Conservation (phyloP, 1,140 invertebrate genomes). For the Hydropsyche tenuis region DNA sequence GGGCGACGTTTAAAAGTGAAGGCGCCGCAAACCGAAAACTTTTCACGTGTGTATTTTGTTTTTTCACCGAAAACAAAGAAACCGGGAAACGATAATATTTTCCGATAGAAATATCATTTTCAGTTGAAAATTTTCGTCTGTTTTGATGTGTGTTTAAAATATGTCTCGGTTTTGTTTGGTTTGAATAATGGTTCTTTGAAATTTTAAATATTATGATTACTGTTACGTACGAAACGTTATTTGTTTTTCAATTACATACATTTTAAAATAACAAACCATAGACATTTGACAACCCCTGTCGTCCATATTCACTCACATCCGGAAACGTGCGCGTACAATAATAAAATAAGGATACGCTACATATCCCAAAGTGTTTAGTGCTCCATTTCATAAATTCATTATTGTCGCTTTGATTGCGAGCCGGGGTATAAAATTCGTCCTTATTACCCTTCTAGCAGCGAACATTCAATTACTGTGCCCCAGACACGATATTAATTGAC, state of each 20-base stretch:
- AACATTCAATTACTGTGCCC: conserved; percentile 45
- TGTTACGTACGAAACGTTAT: neutral
- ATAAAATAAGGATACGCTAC: conserved; percentile 2
- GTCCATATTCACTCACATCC: neutral
- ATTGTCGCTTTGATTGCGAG: conserved; percentile 48
- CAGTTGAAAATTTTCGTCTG: too few relatives aligned
- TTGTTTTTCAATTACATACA: neutral
- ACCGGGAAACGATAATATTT: too few relatives aligned
- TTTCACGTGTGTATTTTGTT: too few relatives aligned
- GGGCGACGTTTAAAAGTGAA: conserved; percentile 34
- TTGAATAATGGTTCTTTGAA: too few relatives aligned
- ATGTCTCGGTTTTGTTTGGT: too few relatives aligned
- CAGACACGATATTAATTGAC: conserved; percentile 31
- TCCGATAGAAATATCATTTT: too few relatives aligned
- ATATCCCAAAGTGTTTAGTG: conserved; percentile 39
- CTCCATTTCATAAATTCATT: conserved; percentile 50
- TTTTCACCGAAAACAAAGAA: too few relatives aligned
- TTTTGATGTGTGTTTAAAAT: too few relatives aligned
- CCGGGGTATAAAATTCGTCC: conserved; percentile 42
- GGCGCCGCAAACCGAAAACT: conserved; percentile 29
- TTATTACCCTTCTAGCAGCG: conserved; percentile 32
- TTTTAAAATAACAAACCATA: too few relatives aligned
- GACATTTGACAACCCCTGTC: neutral
- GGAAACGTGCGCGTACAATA: neutral
- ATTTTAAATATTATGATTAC: neutral